Evolutionary conservation across 2,113 vertebrate species (phyloP), one percentile per base, ranked within the genome.

Genomic region (Phylloscopus trochilus): DNA sequence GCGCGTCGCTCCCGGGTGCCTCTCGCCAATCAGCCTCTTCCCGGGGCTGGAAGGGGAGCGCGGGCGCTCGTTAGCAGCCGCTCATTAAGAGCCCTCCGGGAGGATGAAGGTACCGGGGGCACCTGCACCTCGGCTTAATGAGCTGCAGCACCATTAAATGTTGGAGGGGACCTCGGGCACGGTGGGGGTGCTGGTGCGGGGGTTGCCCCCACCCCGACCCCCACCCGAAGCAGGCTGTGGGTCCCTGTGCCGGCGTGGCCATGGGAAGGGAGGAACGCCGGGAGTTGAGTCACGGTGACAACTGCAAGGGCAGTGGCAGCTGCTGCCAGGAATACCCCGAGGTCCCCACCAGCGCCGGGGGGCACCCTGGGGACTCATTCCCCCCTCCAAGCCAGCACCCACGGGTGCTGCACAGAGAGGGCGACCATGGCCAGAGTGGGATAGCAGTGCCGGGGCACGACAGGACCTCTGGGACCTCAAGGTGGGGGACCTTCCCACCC

Each of bases 111-210:
- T 89, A 97, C 95, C 92, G 37, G 31, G 95, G 97, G 97, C 97
- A 98, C 97, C 97, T 98, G 98, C 97, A 97, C 97, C 97, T 97
- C 81, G 21, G 59, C 49, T 83, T 97, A 98, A 98, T 98, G 97
- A 98, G 97, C 97, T 95, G 96, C 97, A 83, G 96, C 91, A 60
- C 80, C 83, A 91, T 68, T 83, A 79, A 73, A 49, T 15, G 44
- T 58, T 31, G 85, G 77, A 89, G 73, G 92, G 90, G 90, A 31
- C 83, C 80, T 28, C 2, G 55, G 74, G 68, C 46, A 13, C 15
- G 3, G 21, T 3, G 41, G 66, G 64, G 73, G 37, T 17, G 87
- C 89, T 55, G 92, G 93, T 4, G 81, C 1, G 6, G 58, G n/a
- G 86, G 70, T 30, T 82, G 89, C 56, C 85, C 86, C 86, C 89